Base-by-base conservation (phyloP, 2,888 invertebrate species). In the Idaea biselata region DNA sequence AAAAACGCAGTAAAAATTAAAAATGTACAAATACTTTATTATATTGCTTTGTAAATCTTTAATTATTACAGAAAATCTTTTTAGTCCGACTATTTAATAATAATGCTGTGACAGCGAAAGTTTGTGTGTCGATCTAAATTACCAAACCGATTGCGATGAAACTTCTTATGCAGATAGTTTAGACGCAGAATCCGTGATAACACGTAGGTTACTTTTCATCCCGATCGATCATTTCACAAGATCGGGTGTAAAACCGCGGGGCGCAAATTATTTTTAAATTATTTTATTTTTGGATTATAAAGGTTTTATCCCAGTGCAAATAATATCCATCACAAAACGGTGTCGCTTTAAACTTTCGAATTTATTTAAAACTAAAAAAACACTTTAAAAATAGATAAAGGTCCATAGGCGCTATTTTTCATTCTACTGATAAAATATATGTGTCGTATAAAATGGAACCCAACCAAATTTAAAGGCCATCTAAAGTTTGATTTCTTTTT, bases 291-390 rank as follows among this genome's bases (percentile, higher is more conserved):
- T 25, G 59, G 60, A 33, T 31, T 32, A 63, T 58, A 7, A 25
- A 58, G 57, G 62, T 57, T 14, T 25, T 55, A 55, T 62, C 63
- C 71, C 71, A 69, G 69, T 68, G 65, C 65, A 60, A 64, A 64
- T 59, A 62, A 58, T 58, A 55, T 54, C 61, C 63, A 64, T 62
- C 61, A 61, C 60, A 60, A 57, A 58, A 58, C 55, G 64, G 64
- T 62, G 62, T 62, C 62, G 58, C 58, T 58, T 58, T 6, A 14
- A 18, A 44, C 7, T 31, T 58, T 25, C 44, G n/a, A 44, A 44
- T 14, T 8, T 44, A 14, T n/a, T n/a, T 11, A 44, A 44, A 44
- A 44, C 11, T 7, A 44, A 44, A 44, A 44, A 8, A 44, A 8
- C 7, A 14, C 3, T 44, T 33, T 6, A 33, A 7, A 11, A 7